Evolutionary conservation across 30 jellyfish, hydroid and myxozoan genomes (phyloP), one percentile per base, ranked within the genome.

Genomic region (Pseudorhiza aurosa): DNA sequence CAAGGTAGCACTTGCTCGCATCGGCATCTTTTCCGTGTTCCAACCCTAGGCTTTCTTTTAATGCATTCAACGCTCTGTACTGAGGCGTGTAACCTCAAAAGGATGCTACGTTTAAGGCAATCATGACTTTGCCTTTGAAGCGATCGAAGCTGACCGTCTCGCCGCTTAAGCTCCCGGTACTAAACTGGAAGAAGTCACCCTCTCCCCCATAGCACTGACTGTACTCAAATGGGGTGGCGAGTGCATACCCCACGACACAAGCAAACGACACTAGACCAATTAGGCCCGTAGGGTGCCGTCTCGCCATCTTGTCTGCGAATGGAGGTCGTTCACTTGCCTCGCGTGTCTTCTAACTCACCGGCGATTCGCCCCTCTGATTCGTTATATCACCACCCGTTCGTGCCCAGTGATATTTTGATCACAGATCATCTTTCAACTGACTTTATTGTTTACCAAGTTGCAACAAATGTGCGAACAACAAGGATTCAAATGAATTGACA

Each of bases 71-170:
- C 22, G 82, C 46, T 32, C 98, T 75, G 75, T 91, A 91, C 53
- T 91, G 98, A 42, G 95, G 95, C 26, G 98, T 91, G 78, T 91
- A 91, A 27, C 98, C 98, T 91, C 98, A 91, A 46, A 91, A 91
- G 42, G 96, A 79, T 63, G 98, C 99, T 68, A 83, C 96, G 97
- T 93, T 93, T 29, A 93, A 74, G 75, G 96, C 96, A 44, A 93
- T 64, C 88, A 93, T 45, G 0, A 93, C 96, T 33, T 75, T 73
- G 69, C 99, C 99, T 40, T 73, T 65, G 65, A 64, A 91, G 35
- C 71, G 88, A 29, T 85, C 65, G 65, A 84, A 72, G 36, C 51
- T 11, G 25, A 53, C 26, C 37, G 24, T 22, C 21, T 72, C 91
- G 0, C 82, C 85, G 47, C 83, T 76, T 24, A 90, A 76, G 21